Percentiles rank a stretch among this genome's conserved stretches.
Conservation (phyloP, 1,140 invertebrate genomes). For the Halotydeus destructor region DNA sequence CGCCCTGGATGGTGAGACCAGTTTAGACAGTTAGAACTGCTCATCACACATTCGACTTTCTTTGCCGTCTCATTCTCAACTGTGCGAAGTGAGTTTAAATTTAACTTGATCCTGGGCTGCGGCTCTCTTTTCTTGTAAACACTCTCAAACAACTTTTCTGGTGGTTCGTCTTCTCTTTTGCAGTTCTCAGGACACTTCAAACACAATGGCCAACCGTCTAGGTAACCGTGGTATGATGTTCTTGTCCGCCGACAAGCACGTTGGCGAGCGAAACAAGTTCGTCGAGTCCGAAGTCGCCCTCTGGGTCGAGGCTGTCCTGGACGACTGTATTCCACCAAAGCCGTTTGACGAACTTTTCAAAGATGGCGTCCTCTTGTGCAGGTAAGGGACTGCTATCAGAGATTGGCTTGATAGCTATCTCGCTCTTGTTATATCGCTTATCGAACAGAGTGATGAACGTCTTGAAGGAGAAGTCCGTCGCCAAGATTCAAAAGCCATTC, state of each 20-base stretch:
- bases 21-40: too few species aligned
- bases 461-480: conserved; percentile 1
- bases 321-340: conserved; percentile 10
- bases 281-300: conserved; percentile 10
- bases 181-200: too few species aligned
- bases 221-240: conserved; percentile 5
- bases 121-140: too few species aligned
- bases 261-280: conserved; percentile 6
- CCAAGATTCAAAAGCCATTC: conserved; percentile 10
- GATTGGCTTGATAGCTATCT: background rate
- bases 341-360: conserved; percentile 7
- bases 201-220: conserved; percentile 7
- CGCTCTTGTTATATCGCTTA: background rate
- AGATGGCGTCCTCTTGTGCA: conserved; percentile 10
- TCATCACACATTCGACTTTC: too few species aligned
- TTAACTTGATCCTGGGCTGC: too few species aligned
- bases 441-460: conserved; percentile 6
- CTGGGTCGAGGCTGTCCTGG: conserved; percentile 9
- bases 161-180: too few species aligned
- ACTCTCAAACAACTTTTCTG: too few species aligned
- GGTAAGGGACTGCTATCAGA: background rate
- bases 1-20: too few species aligned
- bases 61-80: too few species aligned
- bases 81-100: too few species aligned
- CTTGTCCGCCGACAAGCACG: conserved; percentile 2